Evolutionary conservation across 2,888 invertebrate species (phyloP).

Genomic region (Chymomyza amoena): DNA sequence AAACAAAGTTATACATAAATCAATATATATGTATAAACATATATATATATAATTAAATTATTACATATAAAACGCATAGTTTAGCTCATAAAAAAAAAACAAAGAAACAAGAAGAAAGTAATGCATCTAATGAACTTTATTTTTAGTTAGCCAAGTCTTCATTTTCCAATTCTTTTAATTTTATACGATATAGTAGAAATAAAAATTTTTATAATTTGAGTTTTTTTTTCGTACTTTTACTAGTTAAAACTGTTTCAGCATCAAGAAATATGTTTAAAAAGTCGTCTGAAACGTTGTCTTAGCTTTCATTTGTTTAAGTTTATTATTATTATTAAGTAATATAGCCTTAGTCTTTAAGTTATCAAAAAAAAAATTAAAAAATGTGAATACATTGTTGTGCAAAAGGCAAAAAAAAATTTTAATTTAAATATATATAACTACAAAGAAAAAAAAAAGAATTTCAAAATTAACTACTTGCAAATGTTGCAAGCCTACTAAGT

Average conservation of each 20-base stretch:
- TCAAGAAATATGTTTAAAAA: constrained; percentile 10
- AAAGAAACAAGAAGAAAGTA: constrained; percentile 5
- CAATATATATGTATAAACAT: constrained; percentile 14
- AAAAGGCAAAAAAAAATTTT: constrained; percentile 28
- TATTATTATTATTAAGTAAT: constrained; percentile 35
- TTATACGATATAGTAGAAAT: not conserved
- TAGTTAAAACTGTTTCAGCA: constrained; percentile 11
- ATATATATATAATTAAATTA: constrained; percentile 11
- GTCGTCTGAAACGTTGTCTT: constrained; percentile 10
- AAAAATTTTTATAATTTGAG: not conserved
- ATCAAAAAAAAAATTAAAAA: constrained; percentile 35
- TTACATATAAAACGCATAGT: constrained; percentile 18
- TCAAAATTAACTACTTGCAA: constrained; percentile 22
- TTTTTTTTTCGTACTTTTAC: constrained; percentile 17
- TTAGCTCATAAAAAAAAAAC: constrained; percentile 36
- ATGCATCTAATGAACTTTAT: constrained; percentile 35
- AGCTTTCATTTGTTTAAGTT: constrained; percentile 59
- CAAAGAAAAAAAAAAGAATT: constrained; percentile 25
- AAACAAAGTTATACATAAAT: constrained; percentile 6
- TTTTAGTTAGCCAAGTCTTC: constrained; percentile 65
- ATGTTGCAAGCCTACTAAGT: constrained; percentile 22
- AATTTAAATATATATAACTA: constrained; percentile 14
- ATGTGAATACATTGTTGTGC: constrained; percentile 50
- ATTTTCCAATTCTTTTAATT: constrained; percentile 19
- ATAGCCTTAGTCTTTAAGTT: not conserved